Base-by-base conservation (phyloP, 2,797 vertebrate genomes). In the Adrianichthys oophorus region DNA sequence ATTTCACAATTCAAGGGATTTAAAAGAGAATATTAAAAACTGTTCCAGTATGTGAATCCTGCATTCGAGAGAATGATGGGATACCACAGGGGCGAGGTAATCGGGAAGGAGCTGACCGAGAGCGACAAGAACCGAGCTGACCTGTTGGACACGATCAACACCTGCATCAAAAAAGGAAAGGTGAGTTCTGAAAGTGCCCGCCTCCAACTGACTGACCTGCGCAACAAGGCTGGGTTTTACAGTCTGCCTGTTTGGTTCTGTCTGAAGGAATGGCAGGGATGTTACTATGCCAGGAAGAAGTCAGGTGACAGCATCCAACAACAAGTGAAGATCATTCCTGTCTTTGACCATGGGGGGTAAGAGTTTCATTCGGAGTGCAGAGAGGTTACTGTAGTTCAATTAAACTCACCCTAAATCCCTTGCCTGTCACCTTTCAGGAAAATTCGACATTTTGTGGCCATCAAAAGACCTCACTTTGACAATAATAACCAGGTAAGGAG, bases 11-110 rank as follows among this genome's bases (percentile, higher is more conserved):
- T 41, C 14, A 15, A 7, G 14, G 40, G 45, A 10, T 23, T 49
- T 29, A 37, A 14, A 40, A 26, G 5, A 44, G 17, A 23, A 24
- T 15, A 47, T 15, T 51, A 5, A 43, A 14, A 19, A 15, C 14
- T 37, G 5, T 79, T 52, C 41, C 88, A 98, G 97, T 98, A 98
- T 41, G 94, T 98, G 79, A 98, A 98, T 81, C 95, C 97, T 13
- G 95, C 97, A 21, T 97, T 97, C 50, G 97, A 98, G 80, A 84
- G 67, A 48, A 96, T 98, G 96, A 97, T 95, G 95, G 96, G 96
- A 15, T 98, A 96, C 86, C 92, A 92, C 63, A 94, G 92, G 62
- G 95, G 93, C 18, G 97, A 98, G 78, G 85, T 98, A 60, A 92
- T 98, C 15, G 97, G 97, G 17, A 98, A 96, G 59, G 95, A 96